Percentiles rank a stretch among this genome's conserved stretches.
These are phyloP conservation scores for Petromus typicus DNA, from an alignment of 2,113 vertebrate species.

Conservation along the genomic window DNA sequence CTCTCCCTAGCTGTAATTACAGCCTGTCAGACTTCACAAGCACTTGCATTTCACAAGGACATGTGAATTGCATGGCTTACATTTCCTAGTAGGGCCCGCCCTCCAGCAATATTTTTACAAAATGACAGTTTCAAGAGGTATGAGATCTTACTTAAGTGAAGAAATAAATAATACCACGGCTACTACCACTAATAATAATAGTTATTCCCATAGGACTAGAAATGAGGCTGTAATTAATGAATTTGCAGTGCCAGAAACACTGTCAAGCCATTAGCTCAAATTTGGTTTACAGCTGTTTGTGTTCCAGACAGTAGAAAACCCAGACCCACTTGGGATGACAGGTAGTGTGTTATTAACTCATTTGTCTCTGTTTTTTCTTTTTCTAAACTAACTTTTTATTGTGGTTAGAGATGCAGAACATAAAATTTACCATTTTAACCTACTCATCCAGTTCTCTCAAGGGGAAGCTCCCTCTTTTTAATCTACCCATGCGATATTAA, in stretches of 20 bases:
- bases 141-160: slow-evolving; percentile 28
- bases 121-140: slow-evolving; percentile 66
- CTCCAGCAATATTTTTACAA: slow-evolving; percentile 50
- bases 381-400: background rate
- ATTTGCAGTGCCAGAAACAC: background rate
- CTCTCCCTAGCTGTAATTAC: slow-evolving; percentile 54
- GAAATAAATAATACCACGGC: background rate
- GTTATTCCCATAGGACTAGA: background rate
- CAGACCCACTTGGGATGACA: background rate
- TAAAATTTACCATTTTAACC: slow-evolving; percentile 19
- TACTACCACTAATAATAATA: background rate
- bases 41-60: slow-evolving; percentile 24
- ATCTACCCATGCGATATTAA: slow-evolving; percentile 59
- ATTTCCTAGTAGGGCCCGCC: slow-evolving; percentile 28
- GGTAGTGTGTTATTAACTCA: background rate
- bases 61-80: slow-evolving; percentile 34
- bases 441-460: slow-evolving; percentile 32
- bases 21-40: slow-evolving; percentile 66
- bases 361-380: slow-evolving; percentile 13
- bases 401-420: background rate
- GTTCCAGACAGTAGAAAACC: background rate
- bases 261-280: background rate
- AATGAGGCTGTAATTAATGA: slow-evolving; percentile 29
- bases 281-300: slow-evolving; percentile 36
- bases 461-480: slow-evolving; percentile 48